Base-by-base conservation (phyloP, 2,797 vertebrate species). In the Microhierax caerulescens region DNA sequence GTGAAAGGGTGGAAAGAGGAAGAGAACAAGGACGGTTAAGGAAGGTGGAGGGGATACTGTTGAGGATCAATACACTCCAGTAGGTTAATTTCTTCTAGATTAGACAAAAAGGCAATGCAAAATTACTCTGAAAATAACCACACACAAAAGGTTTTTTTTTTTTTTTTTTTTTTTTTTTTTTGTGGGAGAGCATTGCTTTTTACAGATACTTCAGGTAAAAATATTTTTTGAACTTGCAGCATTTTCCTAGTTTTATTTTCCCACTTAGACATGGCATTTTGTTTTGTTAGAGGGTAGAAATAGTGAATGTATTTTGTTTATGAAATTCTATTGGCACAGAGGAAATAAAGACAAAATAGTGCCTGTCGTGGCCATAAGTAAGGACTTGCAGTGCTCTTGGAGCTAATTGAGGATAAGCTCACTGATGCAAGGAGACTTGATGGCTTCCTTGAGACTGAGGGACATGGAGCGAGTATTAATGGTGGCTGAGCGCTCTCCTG, bases 381-480 rank as follows among this genome's bases (percentile, higher is more conserved):
- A n/a, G 59, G 93, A 27, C 43, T 93, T 87, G 2, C 22, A n/a
- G 34, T 82, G 45, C 50, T 91, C 12, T 68, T 88, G 50, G 54
- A 93, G 63, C 70, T 78, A 68, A 91, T 14, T 54, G 77, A 82
- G 51, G 79, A 16, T 45, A 59, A 69, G n/a, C 45, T 91, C 39
- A 77, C 47, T 63, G 43, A 32, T 4, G 30, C 63, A 85, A 34
- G 43, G 51, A 94, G 54, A 20, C 75, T 79, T 47, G 32, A 82
- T 73, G 64, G 36, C 54, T 92, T 96, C 36, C 43, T 78, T 82
- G 88, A 89, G 88, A 50, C 69, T 19, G 47, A 76, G 54, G 86
- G 65, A 61, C 37, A 24, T 0, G 21, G 65, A 53, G 11, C 0
- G 0, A 61, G 41, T 51, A 19, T 54, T 84, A 65, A 53, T 61